Evolutionary conservation across 2,888 invertebrate genomes (phyloP), one percentile per base, ranked within the genome.

Genomic region (Caenorhabditis virilis): DNA sequence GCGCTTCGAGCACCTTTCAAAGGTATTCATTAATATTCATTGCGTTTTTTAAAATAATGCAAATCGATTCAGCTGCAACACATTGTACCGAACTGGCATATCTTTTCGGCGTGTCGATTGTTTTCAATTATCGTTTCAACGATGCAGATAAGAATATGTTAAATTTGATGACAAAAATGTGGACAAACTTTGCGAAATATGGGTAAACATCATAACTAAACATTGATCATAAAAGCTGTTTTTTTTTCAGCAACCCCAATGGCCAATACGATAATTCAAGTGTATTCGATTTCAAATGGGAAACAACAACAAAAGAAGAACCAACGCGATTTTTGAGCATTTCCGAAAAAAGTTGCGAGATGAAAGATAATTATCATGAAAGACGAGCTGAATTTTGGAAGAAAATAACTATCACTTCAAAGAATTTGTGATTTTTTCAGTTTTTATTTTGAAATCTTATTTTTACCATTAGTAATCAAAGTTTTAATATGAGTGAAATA

Each of bases 131-230:
- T 56, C 61, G 62, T 30, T 67, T 73, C 45, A 81, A 70, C 33
- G 68, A 72, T 18, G 49, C 56, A 1, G 81, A 81, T 41, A 53
- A 66, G 30, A 42, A 67, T 27, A 78, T 81, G 59, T 43, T 72
- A 11, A 74, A 76, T 36, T 33, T 78, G 46, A 76, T 79, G 68
- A 75, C 78, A 3, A 64, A 60, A 43, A 74, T 76, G 72, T 78
- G 76, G 72, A 74, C 81, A 13, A 81, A 81, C 45, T 81, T 81
- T 50, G 78, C 75, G 26, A 81, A 81, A 63, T 75, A 71, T 47
- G 78, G 78, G 77, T 77, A 30, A 30, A 36, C 7, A 36, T 15
- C 5, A 36, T 36, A 36, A 36, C n/a, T 13, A 15, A 36, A n/a
- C 5, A 15, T 36, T n/a, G 7, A n/a, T n/a, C 5, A 36, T 13